A percentile compares a stretch with the other conserved stretches of the same genome.
Conservation (phyloP, 2,797 vertebrate genomes). For the Sparus aurata region DNA sequence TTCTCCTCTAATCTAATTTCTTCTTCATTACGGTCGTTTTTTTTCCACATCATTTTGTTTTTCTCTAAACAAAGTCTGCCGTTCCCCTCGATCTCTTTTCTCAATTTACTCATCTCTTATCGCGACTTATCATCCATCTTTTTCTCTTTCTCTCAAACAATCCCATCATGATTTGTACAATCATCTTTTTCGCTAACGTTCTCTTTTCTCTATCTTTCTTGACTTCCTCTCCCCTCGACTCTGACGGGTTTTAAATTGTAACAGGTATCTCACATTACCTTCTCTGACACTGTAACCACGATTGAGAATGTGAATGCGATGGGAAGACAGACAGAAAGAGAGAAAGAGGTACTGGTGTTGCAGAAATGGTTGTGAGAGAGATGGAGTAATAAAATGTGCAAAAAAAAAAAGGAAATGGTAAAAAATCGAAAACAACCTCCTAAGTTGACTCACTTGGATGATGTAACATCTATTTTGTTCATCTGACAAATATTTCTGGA, state of each 20-base stretch:
- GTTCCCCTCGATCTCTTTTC: neutral
- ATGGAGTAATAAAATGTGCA: neutral
- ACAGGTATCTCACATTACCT: conserved; percentile 2
- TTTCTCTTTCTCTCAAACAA: neutral
- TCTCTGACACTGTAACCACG: conserved; percentile 17
- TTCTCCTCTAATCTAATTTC: neutral
- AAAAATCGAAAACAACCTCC: too few relatives aligned
- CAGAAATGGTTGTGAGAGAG: neutral
- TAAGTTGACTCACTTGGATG: neutral
- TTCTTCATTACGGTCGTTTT: neutral
- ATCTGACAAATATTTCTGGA: neutral
- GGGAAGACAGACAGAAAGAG: neutral
- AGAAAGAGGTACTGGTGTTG: neutral
- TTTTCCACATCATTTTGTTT: neutral
- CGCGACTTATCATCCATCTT: neutral
- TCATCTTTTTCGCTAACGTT: neutral
- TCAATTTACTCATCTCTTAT: neutral
- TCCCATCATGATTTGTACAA: neutral
- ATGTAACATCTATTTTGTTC: neutral
- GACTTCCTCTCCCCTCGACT: neutral
- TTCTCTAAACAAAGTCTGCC: neutral
- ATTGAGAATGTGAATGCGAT: neutral
- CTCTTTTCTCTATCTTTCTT: neutral
- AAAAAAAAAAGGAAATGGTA: neutral
- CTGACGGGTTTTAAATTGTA: neutral